Base-by-base conservation (phyloP, 2,113 vertebrate genomes). In the Salminus brasiliensis region DNA sequence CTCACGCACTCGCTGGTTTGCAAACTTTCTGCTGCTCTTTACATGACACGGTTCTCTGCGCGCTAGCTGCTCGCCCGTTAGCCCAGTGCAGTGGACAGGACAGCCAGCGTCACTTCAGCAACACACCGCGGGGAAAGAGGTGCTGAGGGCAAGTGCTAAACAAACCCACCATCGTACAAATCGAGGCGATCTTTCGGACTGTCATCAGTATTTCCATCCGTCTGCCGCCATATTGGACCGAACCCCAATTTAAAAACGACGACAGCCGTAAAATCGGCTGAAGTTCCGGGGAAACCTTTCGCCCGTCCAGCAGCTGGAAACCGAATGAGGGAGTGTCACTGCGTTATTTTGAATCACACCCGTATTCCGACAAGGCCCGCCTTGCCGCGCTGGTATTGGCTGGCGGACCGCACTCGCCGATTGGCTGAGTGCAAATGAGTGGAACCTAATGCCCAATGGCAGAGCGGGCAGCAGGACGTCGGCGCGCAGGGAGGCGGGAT, bases 151-250 rank as follows among this genome's bases (percentile, higher is more conserved):
- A 10, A 30, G 34, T 30, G 21, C n/a, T 68, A 59, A 25, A 68
- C 1, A 69, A 65, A 78, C 92, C 86, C 86, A 96, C 96, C 96
- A 96, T 97, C 92, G 95, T 97, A 96, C 96, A 97, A 93, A 96
- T 95, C 94, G 95, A 96, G 91, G 96, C 95, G 92, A 96, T 95
- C 92, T 95, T 97, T 89, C 95, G 95, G 93, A 97, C 95, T 89
- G 95, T 97, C 95, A 96, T 95, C 94, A 95, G 95, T 91, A 95
- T 91, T 92, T 95, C 95, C 95, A 96, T 96, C 94, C 93, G 94
- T 91, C 86, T 88, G 89, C 85, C 91, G 87, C 92, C 92, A 94
- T 94, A 88, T 81, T 94, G 93, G 90, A 92, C 91, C 93, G 89
- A 93, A 92, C 92, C 93, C 89, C 91, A 87, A 82, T 87, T 81